Evolutionary conservation across 2,888 invertebrate species (phyloP), one percentile per base, ranked within the genome.

Genomic region (Epinotia demarniana): DNA sequence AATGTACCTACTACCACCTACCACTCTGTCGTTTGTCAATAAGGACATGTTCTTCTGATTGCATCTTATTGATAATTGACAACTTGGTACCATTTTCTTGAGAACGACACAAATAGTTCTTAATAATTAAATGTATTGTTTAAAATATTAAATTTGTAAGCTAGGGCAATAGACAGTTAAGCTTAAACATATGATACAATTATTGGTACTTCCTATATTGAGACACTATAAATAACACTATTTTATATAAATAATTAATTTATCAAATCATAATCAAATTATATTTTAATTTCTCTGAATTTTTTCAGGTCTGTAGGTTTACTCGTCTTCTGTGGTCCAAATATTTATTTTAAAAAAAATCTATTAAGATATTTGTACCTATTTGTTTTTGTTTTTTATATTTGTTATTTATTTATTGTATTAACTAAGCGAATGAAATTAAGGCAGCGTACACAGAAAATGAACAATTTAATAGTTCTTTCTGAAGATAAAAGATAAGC

Each of bases 101-200:
- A 9, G 2, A 39, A 39, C 39, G 39, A 39, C 39, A 39, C 39
- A 39, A 23, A 53, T 23, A 23, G 8, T 23, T 2, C 66, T 53
- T 66, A 66, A 16, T 23, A 66, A 53, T n/a, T 67, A 67, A 67
- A 69, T 18, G 57, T 63, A 63, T 74, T 74, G 63, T 69, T 57
- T 57, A 61, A 57, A n/a, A 33, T 33, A 19, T 57, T 63, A 33
- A 62, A 58, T 16, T 43, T 43, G 39, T 9, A 67, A 46, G 23
- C 23, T 27, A 27, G 55, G 27, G 68, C 19, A 43, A 19, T 49
- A 69, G 46, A 46, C 23, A 19, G 0, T 27, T 11, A 63, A 63
- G 18, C 27, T 63, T 69, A 63, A 43, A 16, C 43, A 49, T 69
- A 63, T 62, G 6, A 62, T 57, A 69, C 73, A 63, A 11, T 69